Conservation (phyloP, 2,113 vertebrate species). For the Saccopteryx leptura region DNA sequence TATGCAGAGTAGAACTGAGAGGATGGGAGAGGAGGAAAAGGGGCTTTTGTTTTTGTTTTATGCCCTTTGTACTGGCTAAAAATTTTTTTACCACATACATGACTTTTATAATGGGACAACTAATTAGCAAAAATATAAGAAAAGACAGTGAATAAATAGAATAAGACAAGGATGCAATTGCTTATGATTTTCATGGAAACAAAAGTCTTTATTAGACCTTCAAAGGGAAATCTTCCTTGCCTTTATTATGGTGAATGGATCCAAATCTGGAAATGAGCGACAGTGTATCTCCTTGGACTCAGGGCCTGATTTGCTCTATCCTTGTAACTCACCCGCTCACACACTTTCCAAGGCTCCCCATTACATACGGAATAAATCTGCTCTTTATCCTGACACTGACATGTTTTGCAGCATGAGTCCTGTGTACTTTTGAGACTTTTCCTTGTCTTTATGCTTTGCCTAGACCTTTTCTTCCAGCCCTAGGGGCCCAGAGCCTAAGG, state of each 20-base stretch:
- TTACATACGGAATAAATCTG: not conserved
- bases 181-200: slow-evolving; percentile 29
- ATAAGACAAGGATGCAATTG: not conserved
- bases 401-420: not conserved
- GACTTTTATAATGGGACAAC: slow-evolving; percentile 19
- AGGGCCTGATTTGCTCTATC: not conserved
- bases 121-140: not conserved
- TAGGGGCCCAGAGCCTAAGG: not conserved
- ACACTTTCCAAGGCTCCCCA: not conserved
- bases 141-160: not conserved
- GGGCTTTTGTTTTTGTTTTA: not conserved
- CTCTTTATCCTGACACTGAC: not conserved
- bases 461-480: not conserved
- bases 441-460: not conserved
- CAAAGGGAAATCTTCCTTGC: not conserved
- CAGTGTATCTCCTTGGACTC: not conserved
- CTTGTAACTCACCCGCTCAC: not conserved
- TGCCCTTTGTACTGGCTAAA: not conserved
- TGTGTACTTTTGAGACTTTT: not conserved
- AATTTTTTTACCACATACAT: not conserved
- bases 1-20: not conserved
- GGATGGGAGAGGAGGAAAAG: not conserved
- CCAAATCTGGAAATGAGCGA: not conserved
- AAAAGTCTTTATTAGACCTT: not conserved
- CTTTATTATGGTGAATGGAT: not conserved